Evolutionary conservation across 2,888 invertebrate genomes (phyloP).

Genomic region (Escarpia spicata): DNA sequence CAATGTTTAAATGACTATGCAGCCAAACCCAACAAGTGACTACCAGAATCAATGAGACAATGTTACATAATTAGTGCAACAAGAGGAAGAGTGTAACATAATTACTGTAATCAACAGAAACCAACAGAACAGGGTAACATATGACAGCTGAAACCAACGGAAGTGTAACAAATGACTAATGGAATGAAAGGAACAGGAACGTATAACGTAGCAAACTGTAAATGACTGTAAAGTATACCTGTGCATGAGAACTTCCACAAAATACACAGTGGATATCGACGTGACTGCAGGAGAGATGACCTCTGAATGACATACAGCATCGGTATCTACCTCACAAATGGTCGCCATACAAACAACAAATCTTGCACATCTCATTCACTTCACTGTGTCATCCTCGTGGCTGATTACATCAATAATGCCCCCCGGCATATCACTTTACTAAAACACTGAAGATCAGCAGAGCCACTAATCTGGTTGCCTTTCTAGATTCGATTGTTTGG

Average conservation of each 20-base stretch:
- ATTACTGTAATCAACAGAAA: not conserved
- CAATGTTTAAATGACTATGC: too few species aligned
- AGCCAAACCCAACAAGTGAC: not conserved
- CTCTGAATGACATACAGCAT: not conserved
- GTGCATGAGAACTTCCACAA: not conserved
- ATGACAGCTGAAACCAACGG: not conserved
- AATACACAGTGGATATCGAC: not conserved
- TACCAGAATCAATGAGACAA: not conserved
- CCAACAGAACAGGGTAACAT: not conserved
- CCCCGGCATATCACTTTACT: too few species aligned
- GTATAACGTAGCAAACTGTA: not conserved
- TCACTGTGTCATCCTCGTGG: too few species aligned
- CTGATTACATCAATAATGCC: too few species aligned
- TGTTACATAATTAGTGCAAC: not conserved
- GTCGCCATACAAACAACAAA: too few species aligned
- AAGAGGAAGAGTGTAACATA: not conserved
- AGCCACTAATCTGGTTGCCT: too few species aligned
- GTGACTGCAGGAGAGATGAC: not conserved
- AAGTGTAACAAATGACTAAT: not conserved
- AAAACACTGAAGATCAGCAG: too few species aligned
- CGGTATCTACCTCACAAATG: too few species aligned
- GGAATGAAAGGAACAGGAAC: not conserved
- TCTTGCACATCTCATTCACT: too few species aligned
- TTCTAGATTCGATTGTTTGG: too few species aligned
- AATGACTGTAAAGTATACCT: not conserved